A percentile compares a stretch with the other conserved stretches of the same genome.
Conservation (phyloP, 2,797 vertebrate genomes). For the Aotus griseimembra region DNA sequence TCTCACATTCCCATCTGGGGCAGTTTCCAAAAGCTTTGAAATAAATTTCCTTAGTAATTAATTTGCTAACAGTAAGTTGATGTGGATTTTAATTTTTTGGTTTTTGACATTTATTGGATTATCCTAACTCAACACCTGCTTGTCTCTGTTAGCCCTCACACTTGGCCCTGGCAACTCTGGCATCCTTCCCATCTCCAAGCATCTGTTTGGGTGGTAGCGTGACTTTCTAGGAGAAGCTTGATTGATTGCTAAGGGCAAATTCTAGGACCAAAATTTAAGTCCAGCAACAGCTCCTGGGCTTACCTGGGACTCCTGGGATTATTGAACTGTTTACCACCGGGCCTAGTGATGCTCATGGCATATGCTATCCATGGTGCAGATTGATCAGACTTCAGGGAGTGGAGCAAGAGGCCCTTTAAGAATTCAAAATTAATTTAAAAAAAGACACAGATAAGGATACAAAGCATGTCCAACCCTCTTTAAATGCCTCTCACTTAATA, state of each 20-base stretch:
- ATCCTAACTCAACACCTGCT: background rate
- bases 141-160: accelerated
- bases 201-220: accelerated
- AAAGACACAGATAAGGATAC: slow-evolving; percentile 30
- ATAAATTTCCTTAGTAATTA: background rate
- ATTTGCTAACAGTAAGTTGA: too few species aligned
- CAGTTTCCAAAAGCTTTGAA: accelerated
- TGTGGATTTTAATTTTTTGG: accelerated
- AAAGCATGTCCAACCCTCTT: background rate
- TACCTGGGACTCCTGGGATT: background rate
- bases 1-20: accelerated
- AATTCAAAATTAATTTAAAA: slow-evolving; percentile 53
- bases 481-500: background rate
- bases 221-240: background rate
- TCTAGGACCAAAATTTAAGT: background rate
- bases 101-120: accelerated
- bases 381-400: background rate
- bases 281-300: background rate
- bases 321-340: background rate
- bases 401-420: slow-evolving; percentile 30
- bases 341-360: accelerated
- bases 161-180: accelerated
- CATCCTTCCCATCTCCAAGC: accelerated
- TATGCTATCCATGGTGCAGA: background rate
- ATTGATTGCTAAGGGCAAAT: background rate